These are phyloP conservation scores for Sinodicranocentrus sp. DNA, from an alignment of 2,888 invertebrate genomes.

Conservation along the genomic window DNA sequence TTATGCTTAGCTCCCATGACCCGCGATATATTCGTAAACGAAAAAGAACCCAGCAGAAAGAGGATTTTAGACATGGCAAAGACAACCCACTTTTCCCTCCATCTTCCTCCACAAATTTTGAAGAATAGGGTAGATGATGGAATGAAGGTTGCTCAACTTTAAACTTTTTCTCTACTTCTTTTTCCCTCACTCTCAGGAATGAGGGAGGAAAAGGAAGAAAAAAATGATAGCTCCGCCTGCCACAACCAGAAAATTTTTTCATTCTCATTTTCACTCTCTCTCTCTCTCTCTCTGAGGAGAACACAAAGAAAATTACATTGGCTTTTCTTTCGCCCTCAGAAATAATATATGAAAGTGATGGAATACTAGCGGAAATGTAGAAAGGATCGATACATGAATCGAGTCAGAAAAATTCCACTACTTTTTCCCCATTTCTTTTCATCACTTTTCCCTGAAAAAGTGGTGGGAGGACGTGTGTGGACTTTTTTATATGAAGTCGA, in stretches of 20 bases:
- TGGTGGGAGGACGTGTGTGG: background rate
- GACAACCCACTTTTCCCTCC: slow-evolving; percentile 23
- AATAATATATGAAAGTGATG: slow-evolving; percentile 27
- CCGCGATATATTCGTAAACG: slow-evolving; percentile 9
- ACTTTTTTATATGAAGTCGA: background rate
- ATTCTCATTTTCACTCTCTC: no score
- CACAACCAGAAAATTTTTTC: slow-evolving; percentile 22
- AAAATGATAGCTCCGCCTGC: slow-evolving; percentile 43
- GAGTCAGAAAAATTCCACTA: slow-evolving; percentile 39
- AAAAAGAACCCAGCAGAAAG: slow-evolving; percentile 1
- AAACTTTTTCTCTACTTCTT: slow-evolving; percentile 45
- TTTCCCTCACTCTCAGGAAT: slow-evolving; percentile 20
- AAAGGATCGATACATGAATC: slow-evolving; percentile 49
- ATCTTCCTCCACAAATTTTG: slow-evolving; percentile 26
- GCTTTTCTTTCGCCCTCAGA: no score
- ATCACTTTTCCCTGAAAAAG: slow-evolving; percentile 15
- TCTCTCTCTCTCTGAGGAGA: no score
- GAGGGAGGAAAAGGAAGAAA: slow-evolving; percentile 38
- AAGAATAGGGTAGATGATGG: slow-evolving; percentile 51
- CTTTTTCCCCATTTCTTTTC: slow-evolving; percentile 38
- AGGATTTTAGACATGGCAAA: slow-evolving; percentile 14
- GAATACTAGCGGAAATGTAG: no score
- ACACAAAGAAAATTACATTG: no score
- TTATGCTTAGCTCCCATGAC: slow-evolving; percentile 16
- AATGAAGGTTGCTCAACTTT: slow-evolving; percentile 42